These are phyloP conservation scores for Merluccius polli DNA, from an alignment of 2,797 vertebrate genomes.

Conservation along the genomic window DNA sequence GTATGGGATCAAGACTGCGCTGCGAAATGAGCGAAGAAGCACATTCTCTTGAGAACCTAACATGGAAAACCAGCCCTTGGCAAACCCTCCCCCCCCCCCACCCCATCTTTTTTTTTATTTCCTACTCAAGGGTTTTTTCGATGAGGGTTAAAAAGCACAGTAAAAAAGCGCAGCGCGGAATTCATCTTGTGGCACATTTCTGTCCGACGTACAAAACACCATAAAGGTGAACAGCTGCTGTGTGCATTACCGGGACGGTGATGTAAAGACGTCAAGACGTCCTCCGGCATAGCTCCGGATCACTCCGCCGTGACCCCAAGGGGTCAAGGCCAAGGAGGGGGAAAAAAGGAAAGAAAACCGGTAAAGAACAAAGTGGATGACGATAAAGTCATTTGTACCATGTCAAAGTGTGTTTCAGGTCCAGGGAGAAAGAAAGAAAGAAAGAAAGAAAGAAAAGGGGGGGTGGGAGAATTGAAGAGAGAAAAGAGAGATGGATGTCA, in stretches of 20 bases:
- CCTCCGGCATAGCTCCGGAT: conserved; percentile 28
- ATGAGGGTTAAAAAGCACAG: background rate
- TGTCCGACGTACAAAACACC: conserved; percentile 21
- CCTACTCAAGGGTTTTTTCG: background rate
- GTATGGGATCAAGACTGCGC: background rate
- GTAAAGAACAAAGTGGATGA: conserved; percentile 56
- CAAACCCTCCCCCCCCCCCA: background rate
- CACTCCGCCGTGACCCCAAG: conserved; percentile 33
- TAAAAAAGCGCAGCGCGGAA: background rate
- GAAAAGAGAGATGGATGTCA: conserved; percentile 41
- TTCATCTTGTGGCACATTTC: conserved; percentile 20
- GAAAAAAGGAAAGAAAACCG: conserved; percentile 22
- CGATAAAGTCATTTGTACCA: conserved; percentile 66
- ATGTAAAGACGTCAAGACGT: conserved; percentile 34
- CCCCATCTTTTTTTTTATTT: background rate
- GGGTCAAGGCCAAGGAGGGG: conserved; percentile 38
- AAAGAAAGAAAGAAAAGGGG: background rate
- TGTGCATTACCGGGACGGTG: conserved; percentile 40
- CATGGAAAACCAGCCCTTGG: background rate
- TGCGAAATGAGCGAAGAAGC: background rate
- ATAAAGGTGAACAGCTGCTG: conserved; percentile 46
- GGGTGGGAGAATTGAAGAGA: background rate
- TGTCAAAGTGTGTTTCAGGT: conserved; percentile 50
- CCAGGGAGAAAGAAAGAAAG: conserved; percentile 18
- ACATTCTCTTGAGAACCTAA: conserved; percentile 3